Evolutionary conservation across 1,140 invertebrate genomes (phyloP), one percentile per base, ranked within the genome.

Genomic region (Lineus longissimus): DNA sequence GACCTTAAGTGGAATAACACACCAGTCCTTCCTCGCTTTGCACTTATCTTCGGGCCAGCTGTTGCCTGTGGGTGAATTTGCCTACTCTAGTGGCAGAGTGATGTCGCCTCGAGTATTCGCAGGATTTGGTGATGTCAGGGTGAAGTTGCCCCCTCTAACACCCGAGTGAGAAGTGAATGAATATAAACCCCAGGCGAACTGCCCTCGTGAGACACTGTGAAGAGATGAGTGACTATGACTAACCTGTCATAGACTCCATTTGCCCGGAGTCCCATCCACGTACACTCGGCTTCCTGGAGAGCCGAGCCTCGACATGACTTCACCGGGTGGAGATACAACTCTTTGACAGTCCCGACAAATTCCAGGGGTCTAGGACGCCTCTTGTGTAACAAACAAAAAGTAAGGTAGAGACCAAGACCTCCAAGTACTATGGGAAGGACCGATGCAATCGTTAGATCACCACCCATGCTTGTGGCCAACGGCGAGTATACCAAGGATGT

Each of bases 231-330:
- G n/a, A n/a, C n/a, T 13, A n/a, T 29, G 1, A 62, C 55, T 40
- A 64, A 76, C 74, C 75, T 76, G 69, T 78, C 76, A 13, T 56
- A 66, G 0, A 77, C 62, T 11, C 64, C 66, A 13, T 51, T 65
- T 29, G 66, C 64, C 15, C 58, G 55, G 0, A 76, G 61, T 17
- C 76, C 76, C 7, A 74, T n/a, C 9, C 22, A 22, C 1, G 71
- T 71, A 62, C 72, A 74, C 19, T 73, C 69, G n/a, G 70, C 71
- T 41, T 59, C 55, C 17, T 69, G n/a, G 1, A 77, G 65, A 22
- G 54, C 51, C 0, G 75, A 54, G 2, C 76, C 76, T n/a, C 68
- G 57, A 55, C 76, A 78, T 4, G 74, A 74, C 64, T 78, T 78
- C 13, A 78, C 67, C 0, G 76, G 76, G 58, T 70, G 75, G 41